Percentiles rank a stretch among this genome's conserved stretches.
Evolutionary conservation across 2,797 vertebrate species (phyloP).

Genomic region (Danio jaintianensis): DNA sequence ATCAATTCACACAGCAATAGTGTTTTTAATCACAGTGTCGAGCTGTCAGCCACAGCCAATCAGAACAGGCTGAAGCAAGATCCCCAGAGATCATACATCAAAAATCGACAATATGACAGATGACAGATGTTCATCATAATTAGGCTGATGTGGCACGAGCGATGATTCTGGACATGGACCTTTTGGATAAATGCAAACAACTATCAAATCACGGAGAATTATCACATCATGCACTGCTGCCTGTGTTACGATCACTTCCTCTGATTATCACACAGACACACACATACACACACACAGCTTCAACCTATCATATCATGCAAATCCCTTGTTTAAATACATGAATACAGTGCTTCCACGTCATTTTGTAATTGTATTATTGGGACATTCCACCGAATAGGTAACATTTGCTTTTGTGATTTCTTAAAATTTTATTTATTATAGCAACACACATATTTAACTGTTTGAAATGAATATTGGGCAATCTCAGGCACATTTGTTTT

Average conservation of each 20-base stretch:
- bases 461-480: no score
- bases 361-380: not conserved
- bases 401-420: no score
- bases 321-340: not conserved
- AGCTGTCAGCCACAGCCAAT: not conserved
- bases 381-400: no score
- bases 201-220: slow-evolving; percentile 17
- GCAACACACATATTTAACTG: no score
- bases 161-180: not conserved
- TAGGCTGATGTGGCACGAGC: not conserved
- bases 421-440: no score
- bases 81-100: slow-evolving; percentile 26
- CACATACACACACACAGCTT: not conserved
- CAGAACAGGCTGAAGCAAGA: not conserved
- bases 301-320: not conserved
- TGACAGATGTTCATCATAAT: slow-evolving; percentile 24
- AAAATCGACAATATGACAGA: slow-evolving; percentile 16
- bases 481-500: no score
- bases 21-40: slow-evolving; percentile 10
- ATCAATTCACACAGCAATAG: not conserved
- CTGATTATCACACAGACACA: slow-evolving; percentile 2
- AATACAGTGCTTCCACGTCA: not conserved
- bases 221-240: not conserved
- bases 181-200: slow-evolving; percentile 16
- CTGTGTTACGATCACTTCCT: not conserved